Conservation (phyloP, 2,888 invertebrate species). For the Chrysotoxum bicinctum region DNA sequence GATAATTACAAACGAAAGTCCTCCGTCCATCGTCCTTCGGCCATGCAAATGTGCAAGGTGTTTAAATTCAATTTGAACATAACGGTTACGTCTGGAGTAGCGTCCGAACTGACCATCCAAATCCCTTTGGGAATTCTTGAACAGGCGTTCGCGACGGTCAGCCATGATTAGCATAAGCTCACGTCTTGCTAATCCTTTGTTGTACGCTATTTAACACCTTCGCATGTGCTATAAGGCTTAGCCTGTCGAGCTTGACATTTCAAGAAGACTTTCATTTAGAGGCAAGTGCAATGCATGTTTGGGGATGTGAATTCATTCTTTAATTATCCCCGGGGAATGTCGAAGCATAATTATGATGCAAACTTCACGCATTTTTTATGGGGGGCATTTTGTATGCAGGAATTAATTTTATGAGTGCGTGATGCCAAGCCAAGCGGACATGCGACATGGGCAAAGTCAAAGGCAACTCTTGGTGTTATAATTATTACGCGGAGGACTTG, state of each 20-base stretch:
- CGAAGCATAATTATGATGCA: constrained; percentile 25
- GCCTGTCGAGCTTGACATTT: constrained; percentile 3
- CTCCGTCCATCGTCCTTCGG: constrained; percentile 18
- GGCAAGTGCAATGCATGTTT: constrained; percentile 23
- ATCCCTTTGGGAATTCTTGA: constrained; percentile 17
- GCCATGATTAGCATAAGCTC: constrained; percentile 46
- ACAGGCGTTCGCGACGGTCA: constrained; percentile 8
- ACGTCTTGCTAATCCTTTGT: constrained; percentile 56
- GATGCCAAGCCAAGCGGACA: neutral
- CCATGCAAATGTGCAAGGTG: neutral
- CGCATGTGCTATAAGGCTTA: constrained; percentile 55
- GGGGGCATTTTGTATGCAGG: neutral
- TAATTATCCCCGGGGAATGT: constrained; percentile 45
- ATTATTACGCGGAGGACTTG: constrained; percentile 29
- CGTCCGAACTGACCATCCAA: constrained; percentile 30
- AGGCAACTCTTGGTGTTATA: constrained; percentile 9
- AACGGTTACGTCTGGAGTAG: neutral
- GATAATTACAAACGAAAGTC: constrained; percentile 63
- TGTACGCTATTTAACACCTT: constrained; percentile 65
- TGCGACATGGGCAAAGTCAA: neutral
- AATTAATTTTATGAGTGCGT: constrained; percentile 29
- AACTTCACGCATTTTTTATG: constrained; percentile 1
- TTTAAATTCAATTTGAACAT: constrained; percentile 38
- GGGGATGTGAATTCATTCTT: constrained; percentile 3
- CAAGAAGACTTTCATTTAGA: constrained; percentile 22